Percentiles rank a stretch among this genome's conserved stretches.
These are phyloP conservation scores for Diabrotica balteata DNA, from an alignment of 2,888 invertebrate species.

Conservation along the genomic window DNA sequence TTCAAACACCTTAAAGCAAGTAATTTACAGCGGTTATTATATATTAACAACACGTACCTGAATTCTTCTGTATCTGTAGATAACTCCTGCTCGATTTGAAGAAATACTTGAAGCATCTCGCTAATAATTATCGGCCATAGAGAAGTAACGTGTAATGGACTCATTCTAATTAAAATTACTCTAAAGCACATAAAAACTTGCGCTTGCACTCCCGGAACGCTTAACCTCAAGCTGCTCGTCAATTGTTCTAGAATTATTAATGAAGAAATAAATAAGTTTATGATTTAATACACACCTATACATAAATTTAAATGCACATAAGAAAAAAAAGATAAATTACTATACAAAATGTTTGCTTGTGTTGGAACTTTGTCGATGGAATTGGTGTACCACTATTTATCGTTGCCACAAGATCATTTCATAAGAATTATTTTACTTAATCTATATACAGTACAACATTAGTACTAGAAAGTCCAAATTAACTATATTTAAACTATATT, in stretches of 20 bases:
- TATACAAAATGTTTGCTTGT: no score
- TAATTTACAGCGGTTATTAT: no score
- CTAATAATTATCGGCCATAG: conserved; percentile 92
- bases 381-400: no score
- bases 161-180: conserved; percentile 83
- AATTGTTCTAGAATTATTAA: conserved; percentile 73
- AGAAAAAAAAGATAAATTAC: no score
- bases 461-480: no score
- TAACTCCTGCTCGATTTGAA: conserved; percentile 86
- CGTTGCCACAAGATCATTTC: no score
- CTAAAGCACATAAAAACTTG: conserved; percentile 89
- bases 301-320: no score
- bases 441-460: no score
- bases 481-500: no score
- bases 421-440: no score
- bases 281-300: not conserved
- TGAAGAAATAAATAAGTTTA: not conserved
- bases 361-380: no score
- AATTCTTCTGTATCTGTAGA: conserved; percentile 78
- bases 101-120: conserved; percentile 87
- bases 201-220: conserved; percentile 78
- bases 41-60: conserved; percentile 64
- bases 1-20: no score
- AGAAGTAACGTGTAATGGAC: conserved; percentile 83
- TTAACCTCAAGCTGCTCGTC: conserved; percentile 80